A percentile compares a stretch with the other conserved stretches of the same genome.
Conservation (phyloP, 2,113 vertebrate genomes). For the Daboia siamensis region DNA sequence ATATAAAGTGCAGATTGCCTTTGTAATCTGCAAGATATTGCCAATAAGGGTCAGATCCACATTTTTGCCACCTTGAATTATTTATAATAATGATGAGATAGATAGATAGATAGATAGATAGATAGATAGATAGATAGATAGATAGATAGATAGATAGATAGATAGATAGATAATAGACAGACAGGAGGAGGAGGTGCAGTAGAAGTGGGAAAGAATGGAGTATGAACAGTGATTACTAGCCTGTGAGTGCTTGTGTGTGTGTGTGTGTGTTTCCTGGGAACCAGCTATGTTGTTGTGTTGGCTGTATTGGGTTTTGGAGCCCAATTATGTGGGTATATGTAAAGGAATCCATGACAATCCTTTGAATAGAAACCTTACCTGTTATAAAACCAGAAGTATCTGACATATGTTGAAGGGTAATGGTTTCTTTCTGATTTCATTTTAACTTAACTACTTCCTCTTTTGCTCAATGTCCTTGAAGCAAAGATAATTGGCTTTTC, state of each 20-base stretch:
- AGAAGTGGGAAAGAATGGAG: neutral
- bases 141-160: no score
- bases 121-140: no score
- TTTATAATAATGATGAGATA: no score
- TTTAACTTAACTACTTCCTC: slow-evolving; percentile 47
- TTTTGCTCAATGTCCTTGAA: slow-evolving; percentile 58
- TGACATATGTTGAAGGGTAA: slow-evolving; percentile 40
- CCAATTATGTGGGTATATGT: neutral
- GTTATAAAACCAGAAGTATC: slow-evolving; percentile 37
- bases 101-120: no score
- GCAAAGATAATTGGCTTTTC: slow-evolving; percentile 61
- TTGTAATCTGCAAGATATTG: slow-evolving; percentile 45
- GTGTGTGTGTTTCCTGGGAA: neutral
- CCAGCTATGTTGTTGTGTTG: neutral
- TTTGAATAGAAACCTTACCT: slow-evolving; percentile 45
- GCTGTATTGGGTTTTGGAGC: neutral
- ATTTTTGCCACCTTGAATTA: neutral
- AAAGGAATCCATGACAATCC: neutral
- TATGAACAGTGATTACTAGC: neutral
- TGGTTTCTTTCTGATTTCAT: slow-evolving; percentile 43
- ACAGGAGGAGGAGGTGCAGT: neutral
- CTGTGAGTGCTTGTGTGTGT: neutral
- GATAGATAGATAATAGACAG: no score
- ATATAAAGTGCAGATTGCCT: slow-evolving; percentile 53
- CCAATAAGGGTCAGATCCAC: slow-evolving; percentile 4